These are phyloP conservation scores for Whitmania pigra DNA, from an alignment of 1,140 invertebrate species.

Conservation along the genomic window DNA sequence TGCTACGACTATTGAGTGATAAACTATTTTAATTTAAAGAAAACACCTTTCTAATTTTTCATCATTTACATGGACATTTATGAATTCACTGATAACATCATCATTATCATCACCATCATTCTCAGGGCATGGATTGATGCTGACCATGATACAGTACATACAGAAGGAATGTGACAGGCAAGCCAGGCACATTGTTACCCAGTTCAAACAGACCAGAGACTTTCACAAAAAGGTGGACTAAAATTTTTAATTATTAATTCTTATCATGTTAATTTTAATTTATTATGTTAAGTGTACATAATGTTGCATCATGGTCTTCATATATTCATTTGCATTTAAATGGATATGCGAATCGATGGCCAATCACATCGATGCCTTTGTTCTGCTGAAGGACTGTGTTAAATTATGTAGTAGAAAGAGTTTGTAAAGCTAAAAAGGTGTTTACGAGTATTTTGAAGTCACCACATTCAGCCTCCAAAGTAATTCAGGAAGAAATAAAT, in stretches of 20 bases:
- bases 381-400: no score
- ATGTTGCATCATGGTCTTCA: no score
- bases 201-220: constrained; percentile 62
- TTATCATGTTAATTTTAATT: no score
- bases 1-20: not conserved
- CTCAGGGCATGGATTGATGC: constrained; percentile 56
- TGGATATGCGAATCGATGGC: no score
- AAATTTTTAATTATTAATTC: constrained; percentile 38
- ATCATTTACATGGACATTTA: not conserved
- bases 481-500: no score
- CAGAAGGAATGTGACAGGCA: constrained; percentile 77
- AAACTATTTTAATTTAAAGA: not conserved
- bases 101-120: constrained; percentile 19
- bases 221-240: constrained; percentile 54
- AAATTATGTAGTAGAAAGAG: no score
- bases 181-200: constrained; percentile 52
- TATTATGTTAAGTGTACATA: no score
- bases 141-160: constrained; percentile 57
- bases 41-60: not conserved
- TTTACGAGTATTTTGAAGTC: no score
- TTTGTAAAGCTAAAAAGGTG: no score
- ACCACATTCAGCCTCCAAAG: no score
- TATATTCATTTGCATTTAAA: no score
- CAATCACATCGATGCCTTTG: no score
- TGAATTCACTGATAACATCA: not conserved